Evolutionary conservation across 2,797 vertebrate species (phyloP).

Genomic region (Carcharodon carcharias): DNA sequence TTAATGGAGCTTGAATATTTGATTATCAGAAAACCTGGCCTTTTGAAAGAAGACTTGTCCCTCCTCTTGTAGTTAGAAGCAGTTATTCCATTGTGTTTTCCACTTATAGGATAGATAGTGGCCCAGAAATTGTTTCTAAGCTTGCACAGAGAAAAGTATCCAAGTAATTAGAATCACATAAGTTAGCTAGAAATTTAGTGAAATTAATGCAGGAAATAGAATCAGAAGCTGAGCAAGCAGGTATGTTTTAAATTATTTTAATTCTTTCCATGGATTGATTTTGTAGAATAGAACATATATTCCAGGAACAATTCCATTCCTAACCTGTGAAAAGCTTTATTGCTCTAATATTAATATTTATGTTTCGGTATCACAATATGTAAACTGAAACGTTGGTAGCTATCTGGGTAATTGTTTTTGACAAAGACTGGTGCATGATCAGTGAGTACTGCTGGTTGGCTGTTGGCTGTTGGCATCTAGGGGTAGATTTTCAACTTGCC

Average conservation of each 20-base stretch:
- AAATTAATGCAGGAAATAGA: background rate
- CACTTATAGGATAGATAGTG: too few species aligned
- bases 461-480: background rate
- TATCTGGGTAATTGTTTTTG: background rate
- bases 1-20: background rate
- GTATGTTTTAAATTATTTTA: background rate
- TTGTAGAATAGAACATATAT: background rate
- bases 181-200: background rate
- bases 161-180: background rate
- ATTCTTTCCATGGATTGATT: background rate
- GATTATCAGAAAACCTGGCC: background rate
- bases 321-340: background rate
- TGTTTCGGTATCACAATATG: background rate
- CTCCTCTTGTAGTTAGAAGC: background rate
- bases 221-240: background rate
- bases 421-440: background rate
- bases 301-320: background rate
- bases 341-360: background rate
- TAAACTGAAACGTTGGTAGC: background rate
- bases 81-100: background rate
- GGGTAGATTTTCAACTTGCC: background rate
- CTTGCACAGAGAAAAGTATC: background rate
- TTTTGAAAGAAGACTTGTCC: background rate
- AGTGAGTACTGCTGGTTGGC: background rate
- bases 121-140: background rate